Evolutionary conservation across 2,113 vertebrate genomes (phyloP), one percentile per base, ranked within the genome.

Genomic region (Thinocorus orbignyianus): DNA sequence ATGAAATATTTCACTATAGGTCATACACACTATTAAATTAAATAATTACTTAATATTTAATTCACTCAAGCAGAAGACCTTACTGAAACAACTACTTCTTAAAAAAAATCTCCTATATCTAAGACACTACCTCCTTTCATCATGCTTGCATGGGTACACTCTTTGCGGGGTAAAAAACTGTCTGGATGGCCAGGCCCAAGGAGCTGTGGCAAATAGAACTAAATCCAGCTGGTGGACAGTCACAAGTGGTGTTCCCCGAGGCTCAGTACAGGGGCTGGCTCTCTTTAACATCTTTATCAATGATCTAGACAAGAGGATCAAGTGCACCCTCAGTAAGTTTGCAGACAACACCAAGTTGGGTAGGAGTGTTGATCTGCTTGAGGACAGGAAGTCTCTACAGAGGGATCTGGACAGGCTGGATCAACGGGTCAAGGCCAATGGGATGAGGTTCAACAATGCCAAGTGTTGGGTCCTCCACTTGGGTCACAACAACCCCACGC

Each of bases 391-490:
- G 54, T 24, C 5, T 8, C 28, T 69, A 0, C 18, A 69, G 51
- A 51, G 51, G 23, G 33, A 52, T 11, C 11, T 28, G 14, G 37
- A 37, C 35, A 58, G 49, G 17, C 33, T 46, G 54, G 60, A 57
- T 42, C 1, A 0, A 44, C 23, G 25, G 52, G 24, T 10, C 0
- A 0, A 52, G 22, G 33, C 3, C 52, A 68, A 6, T 0, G 19
- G 19, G 17, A 10, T 26, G 44, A 58, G 26, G 17, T 33, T 73
- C 20, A 58, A 42, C 41, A 65, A 49, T 31, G 37, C 28, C 2
- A 10, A 88, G 68, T 35, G 35, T 8, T 0, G 0, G 41, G 30
- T 57, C 49, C 66, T 22, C 25, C 49, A 7, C 19, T 35, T 51
- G 49, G 39, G 55, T 46, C 55, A 61, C 55, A 62, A 52, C 64